These are phyloP conservation scores for Dromius quadrimaculatus DNA, from an alignment of 2,888 invertebrate species.

Conservation along the genomic window DNA sequence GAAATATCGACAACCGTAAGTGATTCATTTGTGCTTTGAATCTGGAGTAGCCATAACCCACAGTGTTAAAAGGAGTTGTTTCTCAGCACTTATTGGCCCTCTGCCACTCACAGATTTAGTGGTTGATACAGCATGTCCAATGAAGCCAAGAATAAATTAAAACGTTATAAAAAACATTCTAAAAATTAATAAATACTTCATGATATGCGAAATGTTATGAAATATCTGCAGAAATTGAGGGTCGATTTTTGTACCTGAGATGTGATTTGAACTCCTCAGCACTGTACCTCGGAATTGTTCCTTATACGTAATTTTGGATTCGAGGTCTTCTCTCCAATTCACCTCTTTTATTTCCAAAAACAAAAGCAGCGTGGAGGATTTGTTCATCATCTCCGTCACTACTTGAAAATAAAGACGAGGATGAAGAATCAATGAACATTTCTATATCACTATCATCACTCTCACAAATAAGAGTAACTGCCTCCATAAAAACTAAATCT, in stretches of 20 bases:
- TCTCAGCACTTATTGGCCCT: too few species aligned
- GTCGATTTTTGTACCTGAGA: not conserved
- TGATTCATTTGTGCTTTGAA: not conserved
- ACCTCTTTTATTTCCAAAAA: not conserved
- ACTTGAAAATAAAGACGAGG: not conserved
- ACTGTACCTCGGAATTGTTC: not conserved
- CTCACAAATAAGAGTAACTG: not conserved
- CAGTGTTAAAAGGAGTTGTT: not conserved
- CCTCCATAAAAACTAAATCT: not conserved
- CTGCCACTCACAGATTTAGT: not conserved
- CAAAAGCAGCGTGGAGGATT: not conserved
- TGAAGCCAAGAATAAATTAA: not conserved
- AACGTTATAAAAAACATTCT: not conserved
- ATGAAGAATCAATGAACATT: not conserved
- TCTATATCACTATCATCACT: not conserved
- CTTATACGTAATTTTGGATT: not conserved
- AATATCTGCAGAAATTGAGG: not conserved
- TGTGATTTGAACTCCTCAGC: not conserved
- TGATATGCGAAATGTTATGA: not conserved
- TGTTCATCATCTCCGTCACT: not conserved
- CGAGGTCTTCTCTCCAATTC: not conserved
- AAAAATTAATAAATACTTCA: not conserved
- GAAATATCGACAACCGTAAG: not conserved
- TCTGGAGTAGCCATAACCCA: not conserved
- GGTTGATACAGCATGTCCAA: not conserved